phyloP scores from a whole-genome alignment of 2,797 vertebrate genomes.

The Lepilemur septentrionalis region DNA sequence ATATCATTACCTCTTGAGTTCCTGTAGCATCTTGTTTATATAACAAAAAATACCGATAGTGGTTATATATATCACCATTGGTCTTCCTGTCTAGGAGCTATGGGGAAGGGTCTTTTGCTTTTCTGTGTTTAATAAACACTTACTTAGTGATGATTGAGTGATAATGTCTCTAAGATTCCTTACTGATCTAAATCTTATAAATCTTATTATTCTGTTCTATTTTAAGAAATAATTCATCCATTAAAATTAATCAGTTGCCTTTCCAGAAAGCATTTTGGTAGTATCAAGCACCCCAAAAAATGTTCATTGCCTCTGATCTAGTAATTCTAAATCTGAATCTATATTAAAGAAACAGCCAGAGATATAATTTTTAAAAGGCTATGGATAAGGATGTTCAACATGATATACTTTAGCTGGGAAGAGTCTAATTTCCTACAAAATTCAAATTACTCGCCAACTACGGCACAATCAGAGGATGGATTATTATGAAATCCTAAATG shows the following conservation, averaged over 20 bases:
- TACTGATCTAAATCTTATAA: background rate
- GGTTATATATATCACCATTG: background rate
- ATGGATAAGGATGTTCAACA: background rate
- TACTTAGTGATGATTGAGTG: background rate
- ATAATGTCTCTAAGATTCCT: background rate
- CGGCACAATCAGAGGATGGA: background rate
- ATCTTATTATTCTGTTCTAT: background rate
- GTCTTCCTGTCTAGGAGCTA: background rate
- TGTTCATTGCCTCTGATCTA: background rate
- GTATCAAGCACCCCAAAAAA: background rate
- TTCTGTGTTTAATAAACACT: background rate
- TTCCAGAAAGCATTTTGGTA: background rate
- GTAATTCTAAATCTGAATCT: background rate
- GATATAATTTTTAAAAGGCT: background rate
- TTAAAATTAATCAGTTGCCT: background rate
- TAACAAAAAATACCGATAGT: background rate
- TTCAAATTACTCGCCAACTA: conserved; percentile 44
- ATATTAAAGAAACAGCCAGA: background rate
- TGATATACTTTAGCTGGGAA: background rate
- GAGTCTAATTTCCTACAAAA: background rate
- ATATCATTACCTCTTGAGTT: background rate
- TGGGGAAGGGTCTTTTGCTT: background rate
- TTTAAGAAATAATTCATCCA: background rate
- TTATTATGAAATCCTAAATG: background rate
- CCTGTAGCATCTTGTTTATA: background rate